Percentiles rank a stretch among this genome's conserved stretches.
Evolutionary conservation across 2,113 vertebrate genomes (phyloP).

Genomic region (Laticauda laticaudata): DNA sequence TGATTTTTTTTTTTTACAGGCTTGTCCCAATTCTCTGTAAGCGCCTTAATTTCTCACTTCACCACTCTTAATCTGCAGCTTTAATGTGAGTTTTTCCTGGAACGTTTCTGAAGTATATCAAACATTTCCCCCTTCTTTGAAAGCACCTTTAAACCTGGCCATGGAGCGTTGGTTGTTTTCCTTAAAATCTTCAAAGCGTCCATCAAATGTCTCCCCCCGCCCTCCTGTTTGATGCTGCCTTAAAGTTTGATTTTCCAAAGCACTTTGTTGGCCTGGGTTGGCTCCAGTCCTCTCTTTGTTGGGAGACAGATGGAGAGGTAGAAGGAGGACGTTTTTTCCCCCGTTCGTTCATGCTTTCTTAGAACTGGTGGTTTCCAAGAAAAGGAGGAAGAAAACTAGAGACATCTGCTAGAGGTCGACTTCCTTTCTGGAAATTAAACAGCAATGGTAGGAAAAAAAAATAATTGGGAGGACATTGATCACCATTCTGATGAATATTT

Average conservation of each 20-base stretch:
- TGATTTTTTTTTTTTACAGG: background rate
- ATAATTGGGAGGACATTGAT: background rate
- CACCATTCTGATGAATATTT: background rate
- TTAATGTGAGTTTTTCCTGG: background rate
- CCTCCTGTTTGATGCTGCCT: background rate
- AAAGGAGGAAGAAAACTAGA: background rate
- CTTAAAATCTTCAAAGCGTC: background rate
- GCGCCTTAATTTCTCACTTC: background rate
- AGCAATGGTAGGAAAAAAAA: background rate
- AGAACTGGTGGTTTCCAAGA: background rate
- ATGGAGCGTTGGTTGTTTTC: background rate
- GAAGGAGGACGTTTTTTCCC: no score
- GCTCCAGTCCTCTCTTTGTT: background rate
- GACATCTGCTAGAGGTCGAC: background rate
- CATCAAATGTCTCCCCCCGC: background rate
- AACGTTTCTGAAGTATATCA: slow-evolving; percentile 1
- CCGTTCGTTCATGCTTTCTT: background rate
- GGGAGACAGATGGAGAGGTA: background rate
- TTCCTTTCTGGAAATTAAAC: background rate
- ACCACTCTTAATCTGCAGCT: background rate
- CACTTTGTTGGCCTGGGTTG: background rate
- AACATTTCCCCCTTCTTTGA: background rate
- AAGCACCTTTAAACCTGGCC: background rate
- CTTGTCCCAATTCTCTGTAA: background rate
- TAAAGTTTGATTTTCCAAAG: background rate